These are phyloP conservation scores for Aeoliscus strigatus DNA, from an alignment of 2,797 vertebrate species.

Conservation along the genomic window DNA sequence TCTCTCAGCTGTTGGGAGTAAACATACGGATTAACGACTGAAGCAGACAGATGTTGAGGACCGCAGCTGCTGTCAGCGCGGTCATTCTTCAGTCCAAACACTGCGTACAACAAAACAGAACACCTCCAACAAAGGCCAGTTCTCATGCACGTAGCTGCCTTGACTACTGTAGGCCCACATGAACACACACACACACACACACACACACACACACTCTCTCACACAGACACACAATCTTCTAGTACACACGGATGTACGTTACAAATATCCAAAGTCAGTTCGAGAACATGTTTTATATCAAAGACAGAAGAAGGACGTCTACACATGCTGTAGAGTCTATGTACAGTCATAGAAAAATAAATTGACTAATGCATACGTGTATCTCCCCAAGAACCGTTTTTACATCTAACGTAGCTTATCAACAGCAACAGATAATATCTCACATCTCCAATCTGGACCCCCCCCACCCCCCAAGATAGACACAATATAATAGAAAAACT, in stretches of 20 bases:
- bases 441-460: slow-evolving; percentile 3
- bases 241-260: slow-evolving; percentile 53
- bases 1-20: no score
- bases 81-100: slow-evolving; percentile 28
- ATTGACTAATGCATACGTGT: slow-evolving; percentile 44
- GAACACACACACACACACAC: slow-evolving; percentile 25
- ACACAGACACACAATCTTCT: slow-evolving; percentile 30
- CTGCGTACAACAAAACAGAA: slow-evolving; percentile 38
- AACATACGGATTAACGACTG: background rate
- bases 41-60: slow-evolving; percentile 7
- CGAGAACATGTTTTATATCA: slow-evolving; percentile 65
- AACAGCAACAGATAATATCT: background rate
- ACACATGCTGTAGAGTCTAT: slow-evolving; percentile 72
- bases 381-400: slow-evolving; percentile 33
- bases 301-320: slow-evolving; percentile 65
- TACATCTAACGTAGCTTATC: slow-evolving; percentile 2
- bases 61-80: slow-evolving; percentile 22
- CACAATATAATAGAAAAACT: no score
- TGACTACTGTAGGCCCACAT: slow-evolving; percentile 62
- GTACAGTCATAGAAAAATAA: slow-evolving; percentile 64
- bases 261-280: slow-evolving; percentile 70
- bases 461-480: background rate
- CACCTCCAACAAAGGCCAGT: slow-evolving; percentile 54
- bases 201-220: slow-evolving; percentile 30
- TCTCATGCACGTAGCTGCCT: slow-evolving; percentile 74